phyloP scores from a whole-genome alignment of 2,113 vertebrate species.

The Jacana jacana region DNA sequence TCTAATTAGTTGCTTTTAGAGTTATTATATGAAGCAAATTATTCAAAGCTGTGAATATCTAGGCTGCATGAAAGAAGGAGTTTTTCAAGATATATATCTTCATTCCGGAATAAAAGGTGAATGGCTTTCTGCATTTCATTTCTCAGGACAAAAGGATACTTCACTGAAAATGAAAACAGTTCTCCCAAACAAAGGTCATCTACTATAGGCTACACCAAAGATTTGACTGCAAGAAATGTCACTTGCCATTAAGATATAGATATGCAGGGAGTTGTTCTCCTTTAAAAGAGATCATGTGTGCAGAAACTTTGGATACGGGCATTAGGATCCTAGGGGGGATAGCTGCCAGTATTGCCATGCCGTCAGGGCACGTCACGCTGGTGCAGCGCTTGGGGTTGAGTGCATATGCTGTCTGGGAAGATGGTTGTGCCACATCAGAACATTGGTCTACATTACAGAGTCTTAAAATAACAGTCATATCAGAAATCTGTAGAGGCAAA shows the following conservation, averaged over 20 bases:
- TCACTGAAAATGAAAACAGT: background rate
- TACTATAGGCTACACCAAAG: background rate
- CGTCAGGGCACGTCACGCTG: background rate
- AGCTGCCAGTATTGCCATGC: background rate
- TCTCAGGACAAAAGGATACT: background rate
- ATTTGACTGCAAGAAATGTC: background rate
- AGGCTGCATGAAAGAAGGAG: background rate
- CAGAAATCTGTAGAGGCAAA: background rate
- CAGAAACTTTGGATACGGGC: background rate
- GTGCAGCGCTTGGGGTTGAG: background rate
- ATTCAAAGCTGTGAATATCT: background rate
- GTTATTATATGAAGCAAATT: background rate
- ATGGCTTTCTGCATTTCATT: background rate
- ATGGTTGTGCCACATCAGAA: background rate
- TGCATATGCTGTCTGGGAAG: background rate
- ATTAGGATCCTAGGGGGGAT: background rate
- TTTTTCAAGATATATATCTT: background rate
- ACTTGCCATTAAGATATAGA: background rate
- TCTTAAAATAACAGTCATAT: background rate
- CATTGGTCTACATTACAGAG: background rate
- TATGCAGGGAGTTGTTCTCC: background rate
- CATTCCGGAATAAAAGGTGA: background rate
- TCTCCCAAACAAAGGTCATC: background rate
- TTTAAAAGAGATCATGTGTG: background rate
- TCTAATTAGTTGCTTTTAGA: background rate